Conservation (phyloP, 1,140 invertebrate species). For the Drosophila chauvacae region DNA sequence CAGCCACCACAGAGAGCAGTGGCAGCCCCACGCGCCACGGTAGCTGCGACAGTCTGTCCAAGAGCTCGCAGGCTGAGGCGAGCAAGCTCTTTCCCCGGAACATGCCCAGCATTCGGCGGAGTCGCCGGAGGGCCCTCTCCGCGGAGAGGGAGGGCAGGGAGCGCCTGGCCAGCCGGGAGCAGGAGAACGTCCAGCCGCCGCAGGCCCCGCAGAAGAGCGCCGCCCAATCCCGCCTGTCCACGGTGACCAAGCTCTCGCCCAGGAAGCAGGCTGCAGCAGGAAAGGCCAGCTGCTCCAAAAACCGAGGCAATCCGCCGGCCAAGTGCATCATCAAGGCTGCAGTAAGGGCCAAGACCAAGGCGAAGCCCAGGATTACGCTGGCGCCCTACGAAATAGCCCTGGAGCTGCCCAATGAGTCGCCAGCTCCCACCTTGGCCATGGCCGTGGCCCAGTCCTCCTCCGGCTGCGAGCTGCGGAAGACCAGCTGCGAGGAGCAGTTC, state of each 20-base stretch:
- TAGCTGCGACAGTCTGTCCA: conserved; percentile 61
- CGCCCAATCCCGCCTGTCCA: conserved; percentile 54
- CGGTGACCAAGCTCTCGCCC: conserved; percentile 69
- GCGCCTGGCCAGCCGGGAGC: conserved; percentile 21
- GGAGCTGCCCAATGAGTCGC: conserved; percentile 53
- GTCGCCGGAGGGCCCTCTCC: conserved; percentile 58
- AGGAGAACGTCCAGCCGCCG: conserved; percentile 30
- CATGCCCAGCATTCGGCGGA: conserved; percentile 79
- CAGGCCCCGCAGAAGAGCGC: conserved; percentile 31
- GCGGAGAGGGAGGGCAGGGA: conserved; percentile 38
- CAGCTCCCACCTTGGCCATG: conserved; percentile 57
- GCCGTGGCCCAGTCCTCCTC: conserved; percentile 50
- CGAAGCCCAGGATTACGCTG: conserved; percentile 57
- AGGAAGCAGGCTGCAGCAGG: conserved; percentile 17
- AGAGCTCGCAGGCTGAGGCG: conserved; percentile 67
- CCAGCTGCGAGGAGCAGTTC: conserved; percentile 71
- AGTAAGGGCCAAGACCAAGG: conserved; percentile 60
- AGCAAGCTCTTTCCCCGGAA: conserved; percentile 80
- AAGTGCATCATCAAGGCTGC: conserved; percentile 57
- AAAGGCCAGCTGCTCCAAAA: conserved; percentile 66
- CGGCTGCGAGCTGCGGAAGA: conserved; percentile 55
- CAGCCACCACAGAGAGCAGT: conserved; percentile 28
- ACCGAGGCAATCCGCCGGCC: conserved; percentile 15
- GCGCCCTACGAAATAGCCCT: conserved; percentile 65
- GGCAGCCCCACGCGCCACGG: conserved; percentile 43